Evolutionary conservation across 2,797 vertebrate genomes (phyloP), one percentile per base, ranked within the genome.

Genomic region (Staurois parvus): DNA sequence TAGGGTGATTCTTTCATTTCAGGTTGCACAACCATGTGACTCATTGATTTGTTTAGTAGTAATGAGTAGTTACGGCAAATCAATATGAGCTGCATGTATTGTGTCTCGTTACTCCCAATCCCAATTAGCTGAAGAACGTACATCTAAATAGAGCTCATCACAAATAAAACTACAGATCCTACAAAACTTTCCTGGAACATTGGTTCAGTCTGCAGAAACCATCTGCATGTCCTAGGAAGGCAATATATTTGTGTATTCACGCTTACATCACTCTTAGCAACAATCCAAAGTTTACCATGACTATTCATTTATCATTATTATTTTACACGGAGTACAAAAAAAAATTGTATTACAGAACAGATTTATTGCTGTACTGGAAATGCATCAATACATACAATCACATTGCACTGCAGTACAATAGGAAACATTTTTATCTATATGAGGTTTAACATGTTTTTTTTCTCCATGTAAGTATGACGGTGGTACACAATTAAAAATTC

Each of bases 11-110:
- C 3, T 17, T 52, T 19, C 15, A 9, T 26, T 64, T 64, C 3
- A n/a, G n/a, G 59, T 64, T 64, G 59, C 17, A 34, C 15, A 30
- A 21, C 67, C 67, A 70, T 32, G 26, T 34, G 28, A 70, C 32
- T 70, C 28, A 70, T 30, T 70, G 67, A 30, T 30, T 17, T 30
- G 29, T 70, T 70, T 70, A 64, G 59, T 64, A 64, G 59, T 64
- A 64, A 64, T 64, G 28, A 70, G 28, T 70, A 70, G 28, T 70
- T 34, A 29, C 32, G 67, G 28, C 32, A 29, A 70, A 70, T 29
- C 28, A 70, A 29, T 70, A 19, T 2, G 67, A 29, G 29, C 67
- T 70, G 67, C 48, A 52, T 70, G 28, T 70, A 26, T 30, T 70
- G 67, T 70, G 67, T 70, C 32, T 29, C 10, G 29, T 13, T 70